Evolutionary conservation across 2,797 vertebrate genomes (phyloP).

Genomic region (Melanotaenia trifasciata): DNA sequence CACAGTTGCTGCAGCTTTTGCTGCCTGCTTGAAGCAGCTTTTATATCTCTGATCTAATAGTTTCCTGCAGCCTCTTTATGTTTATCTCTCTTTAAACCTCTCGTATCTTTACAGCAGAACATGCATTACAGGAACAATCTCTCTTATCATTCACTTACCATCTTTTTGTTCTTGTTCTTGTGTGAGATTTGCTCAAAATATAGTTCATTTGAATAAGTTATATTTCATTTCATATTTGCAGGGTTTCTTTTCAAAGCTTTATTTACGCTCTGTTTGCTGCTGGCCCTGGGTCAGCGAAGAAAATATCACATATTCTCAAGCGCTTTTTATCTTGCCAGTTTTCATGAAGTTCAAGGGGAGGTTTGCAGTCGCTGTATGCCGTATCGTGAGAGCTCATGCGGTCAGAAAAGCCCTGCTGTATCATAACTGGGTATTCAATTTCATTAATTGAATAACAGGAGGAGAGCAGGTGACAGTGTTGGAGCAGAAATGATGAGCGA

Average conservation of each 20-base stretch:
- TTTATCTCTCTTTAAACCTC: constrained; percentile 17
- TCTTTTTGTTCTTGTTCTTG: constrained; percentile 27
- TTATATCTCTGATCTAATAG: constrained; percentile 27
- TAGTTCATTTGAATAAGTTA: constrained; percentile 38
- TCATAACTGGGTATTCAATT: constrained; percentile 61
- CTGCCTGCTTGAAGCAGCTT: constrained; percentile 24
- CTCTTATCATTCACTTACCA: constrained; percentile 13
- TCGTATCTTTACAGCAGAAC: neutral
- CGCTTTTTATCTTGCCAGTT: constrained; percentile 57
- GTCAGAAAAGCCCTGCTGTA: constrained; percentile 54
- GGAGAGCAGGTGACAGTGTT: constrained; percentile 72
- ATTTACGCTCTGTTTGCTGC: constrained; percentile 22
- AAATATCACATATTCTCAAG: constrained; percentile 42
- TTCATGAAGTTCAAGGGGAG: constrained; percentile 51
- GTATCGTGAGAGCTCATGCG: constrained; percentile 37
- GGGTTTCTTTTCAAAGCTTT: constrained; percentile 35
- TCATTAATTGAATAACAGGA: constrained; percentile 79
- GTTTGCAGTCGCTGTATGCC: constrained; percentile 38
- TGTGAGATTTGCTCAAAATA: constrained; percentile 14
- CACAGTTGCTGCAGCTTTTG: constrained; percentile 16
- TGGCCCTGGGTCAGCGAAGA: constrained; percentile 25
- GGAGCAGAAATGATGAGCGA: constrained; percentile 78
- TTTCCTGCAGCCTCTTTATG: constrained; percentile 7
- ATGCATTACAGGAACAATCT: constrained; percentile 11
- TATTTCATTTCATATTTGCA: constrained; percentile 24